These are phyloP conservation scores for Lasaia peninsularis DNA, from an alignment of 1,140 invertebrate species.

Conservation along the genomic window DNA sequence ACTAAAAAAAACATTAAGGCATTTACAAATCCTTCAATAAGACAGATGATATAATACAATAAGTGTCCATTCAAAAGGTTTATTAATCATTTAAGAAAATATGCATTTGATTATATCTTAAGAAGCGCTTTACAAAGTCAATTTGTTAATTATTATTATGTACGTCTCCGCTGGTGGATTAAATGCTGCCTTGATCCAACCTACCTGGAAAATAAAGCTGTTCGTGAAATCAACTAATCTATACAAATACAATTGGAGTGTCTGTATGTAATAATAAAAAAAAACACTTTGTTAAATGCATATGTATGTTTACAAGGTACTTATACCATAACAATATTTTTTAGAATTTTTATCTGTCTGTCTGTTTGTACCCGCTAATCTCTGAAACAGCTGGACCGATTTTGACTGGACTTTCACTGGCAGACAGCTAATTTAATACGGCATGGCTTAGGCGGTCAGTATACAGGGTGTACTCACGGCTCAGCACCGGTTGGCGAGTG, in stretches of 20 bases:
- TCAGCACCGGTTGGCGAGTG: constrained; percentile 1
- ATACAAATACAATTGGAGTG: too few species aligned
- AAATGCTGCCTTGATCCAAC: constrained; percentile 25
- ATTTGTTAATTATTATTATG: constrained; percentile 23
- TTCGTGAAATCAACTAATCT: too few species aligned
- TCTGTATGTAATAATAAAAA: too few species aligned
- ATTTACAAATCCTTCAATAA: constrained; percentile 1
- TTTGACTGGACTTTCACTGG: too few species aligned
- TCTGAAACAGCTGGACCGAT: too few species aligned
- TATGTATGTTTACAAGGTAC: too few species aligned
- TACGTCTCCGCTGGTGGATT: constrained; percentile 28
- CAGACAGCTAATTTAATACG: too few species aligned
- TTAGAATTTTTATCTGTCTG: too few species aligned
- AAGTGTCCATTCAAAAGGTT: neutral
- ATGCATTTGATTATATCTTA: constrained; percentile 33
- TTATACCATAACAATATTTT: too few species aligned
- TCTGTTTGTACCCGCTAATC: too few species aligned
- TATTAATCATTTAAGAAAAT: constrained; percentile 27
- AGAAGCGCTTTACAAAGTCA: constrained; percentile 31
- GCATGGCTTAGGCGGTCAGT: neutral
- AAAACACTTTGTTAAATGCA: too few species aligned
- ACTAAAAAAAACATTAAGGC: constrained; percentile 16
- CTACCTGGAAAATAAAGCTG: constrained; percentile 30
- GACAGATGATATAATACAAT: neutral
- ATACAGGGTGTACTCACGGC: constrained; percentile 12